Percentiles rank a stretch among this genome's conserved stretches.
Evolutionary conservation across 2,113 vertebrate genomes (phyloP).

Genomic region (human (Homo sapiens)): DNA sequence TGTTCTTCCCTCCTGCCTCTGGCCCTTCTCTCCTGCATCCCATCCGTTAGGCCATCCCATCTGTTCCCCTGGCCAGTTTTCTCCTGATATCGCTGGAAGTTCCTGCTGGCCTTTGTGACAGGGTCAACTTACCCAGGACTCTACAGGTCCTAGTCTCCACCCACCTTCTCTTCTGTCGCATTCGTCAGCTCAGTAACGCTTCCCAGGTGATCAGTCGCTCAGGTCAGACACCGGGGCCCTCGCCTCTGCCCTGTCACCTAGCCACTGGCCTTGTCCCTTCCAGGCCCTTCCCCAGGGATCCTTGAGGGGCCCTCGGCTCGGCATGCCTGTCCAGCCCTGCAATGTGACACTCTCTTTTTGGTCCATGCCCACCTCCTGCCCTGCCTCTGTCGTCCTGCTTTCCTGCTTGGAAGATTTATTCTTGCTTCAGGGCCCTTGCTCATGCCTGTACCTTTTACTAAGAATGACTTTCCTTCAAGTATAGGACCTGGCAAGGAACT

Average conservation of each 20-base stretch:
- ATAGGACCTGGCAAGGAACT: neutral
- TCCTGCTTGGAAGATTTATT: neutral
- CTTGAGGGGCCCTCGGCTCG: neutral
- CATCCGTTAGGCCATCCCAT: neutral
- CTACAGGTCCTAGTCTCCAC: neutral
- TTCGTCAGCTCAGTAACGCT: neutral
- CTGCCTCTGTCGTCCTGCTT: neutral
- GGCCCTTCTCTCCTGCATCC: neutral
- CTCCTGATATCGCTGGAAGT: neutral
- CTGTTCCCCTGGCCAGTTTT: neutral
- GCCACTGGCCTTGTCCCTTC: neutral
- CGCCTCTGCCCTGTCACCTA: fast-evolving
- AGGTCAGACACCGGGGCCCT: no score
- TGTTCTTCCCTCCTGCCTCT: neutral
- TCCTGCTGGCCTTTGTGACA: no score
- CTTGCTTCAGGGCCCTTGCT: neutral
- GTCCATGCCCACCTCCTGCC: no score
- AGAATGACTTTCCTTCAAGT: neutral
- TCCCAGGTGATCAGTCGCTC: neutral
- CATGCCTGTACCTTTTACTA: neutral
- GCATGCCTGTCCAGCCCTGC: neutral
- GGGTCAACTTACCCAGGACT: no score
- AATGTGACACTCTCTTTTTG: neutral
- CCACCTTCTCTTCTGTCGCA: no score
- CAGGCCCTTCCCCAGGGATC: neutral